Evolutionary conservation across 2,113 vertebrate genomes (phyloP), one percentile per base, ranked within the genome.

Genomic region (Mungos mungo): DNA sequence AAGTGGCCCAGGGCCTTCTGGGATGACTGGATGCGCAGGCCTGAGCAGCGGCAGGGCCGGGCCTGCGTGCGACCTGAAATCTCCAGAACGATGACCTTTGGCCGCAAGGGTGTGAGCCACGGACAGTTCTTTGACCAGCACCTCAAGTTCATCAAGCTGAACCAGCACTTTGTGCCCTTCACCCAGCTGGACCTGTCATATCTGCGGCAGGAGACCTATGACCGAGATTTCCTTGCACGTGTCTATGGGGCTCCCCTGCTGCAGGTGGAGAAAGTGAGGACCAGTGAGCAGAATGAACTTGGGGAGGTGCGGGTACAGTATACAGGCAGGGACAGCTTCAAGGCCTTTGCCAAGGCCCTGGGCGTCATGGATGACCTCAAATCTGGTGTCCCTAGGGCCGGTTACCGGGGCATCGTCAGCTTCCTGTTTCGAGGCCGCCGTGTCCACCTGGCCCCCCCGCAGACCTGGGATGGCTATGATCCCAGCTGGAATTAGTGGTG

Each of bases 61-160:
- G 99, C 99, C 0, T 99, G 99, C 92, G 60, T 99, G 2, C 99
- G 99, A 0, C 99, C 99, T 0, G 99, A 99, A 85, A 98, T 99
- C 72, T 99, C 99, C 0, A 98, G 99, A 15, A 99, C 99, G 2
- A 98, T 99, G 95, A 99, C 99, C 0, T 99, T 99, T 13, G 99
- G 99, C 23, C 98, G 99, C 0, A 99, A 99, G 66, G 99, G 99
- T 0, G 99, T 99, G 4, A 99, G 99, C 98, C 99, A 99, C 35
- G 99, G 99, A 89, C 99, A 99, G 27, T 99, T 99, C 94, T 99
- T 99, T 63, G 99, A 99, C 93, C 99, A 99, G 94, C 99, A 99
- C 90, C 98, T 99, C 31, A 99, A 99, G 72, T 99, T 99, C 88
- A 99, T 99, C 98, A 99, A 99, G 97, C 99, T 99, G 60, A 99